These are phyloP conservation scores for Cyclargus thomasi DNA, from an alignment of 1,140 invertebrate species.

Conservation along the genomic window DNA sequence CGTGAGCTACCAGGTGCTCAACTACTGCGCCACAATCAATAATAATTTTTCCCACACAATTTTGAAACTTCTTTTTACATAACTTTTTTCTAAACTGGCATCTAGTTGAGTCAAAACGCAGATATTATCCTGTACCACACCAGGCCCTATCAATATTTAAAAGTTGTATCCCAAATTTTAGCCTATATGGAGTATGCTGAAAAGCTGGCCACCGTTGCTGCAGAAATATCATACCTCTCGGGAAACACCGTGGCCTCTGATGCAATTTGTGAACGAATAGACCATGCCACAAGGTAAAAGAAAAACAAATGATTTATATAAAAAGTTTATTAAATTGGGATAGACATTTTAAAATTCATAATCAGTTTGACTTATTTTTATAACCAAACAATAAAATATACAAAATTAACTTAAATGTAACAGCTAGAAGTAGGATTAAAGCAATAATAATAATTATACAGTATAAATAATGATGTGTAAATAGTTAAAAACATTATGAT, in stretches of 20 bases:
- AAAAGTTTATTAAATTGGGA: slow-evolving; percentile 58
- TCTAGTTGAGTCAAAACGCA: too few species aligned
- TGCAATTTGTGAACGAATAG: slow-evolving; percentile 70
- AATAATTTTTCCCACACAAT: too few species aligned
- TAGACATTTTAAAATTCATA: slow-evolving; percentile 31
- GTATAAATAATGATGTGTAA: slow-evolving; percentile 26
- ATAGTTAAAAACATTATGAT: slow-evolving; percentile 9
- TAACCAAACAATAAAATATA: slow-evolving; percentile 32
- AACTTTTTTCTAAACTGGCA: too few species aligned
- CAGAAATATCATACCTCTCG: slow-evolving; percentile 70
- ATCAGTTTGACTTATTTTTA: slow-evolving; percentile 28
- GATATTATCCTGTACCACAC: too few species aligned
- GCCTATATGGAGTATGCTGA: slow-evolving; percentile 74
- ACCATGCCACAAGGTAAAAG: slow-evolving; percentile 60
- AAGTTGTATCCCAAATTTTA: slow-evolving; percentile 20
- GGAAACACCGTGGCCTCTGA: slow-evolving; percentile 69
- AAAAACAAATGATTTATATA: slow-evolving; percentile 28
- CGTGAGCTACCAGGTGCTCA: too few species aligned
- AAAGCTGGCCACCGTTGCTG: slow-evolving; percentile 67
- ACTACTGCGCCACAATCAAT: too few species aligned
- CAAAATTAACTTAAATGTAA: slow-evolving; percentile 14
- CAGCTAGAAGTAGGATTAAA: slow-evolving; percentile 23
- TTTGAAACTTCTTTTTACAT: too few species aligned
- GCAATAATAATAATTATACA: slow-evolving; percentile 23
- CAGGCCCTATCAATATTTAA: too few species aligned